Base-by-base conservation (phyloP, 2,888 invertebrate genomes). In the Trimorus sp. region DNA sequence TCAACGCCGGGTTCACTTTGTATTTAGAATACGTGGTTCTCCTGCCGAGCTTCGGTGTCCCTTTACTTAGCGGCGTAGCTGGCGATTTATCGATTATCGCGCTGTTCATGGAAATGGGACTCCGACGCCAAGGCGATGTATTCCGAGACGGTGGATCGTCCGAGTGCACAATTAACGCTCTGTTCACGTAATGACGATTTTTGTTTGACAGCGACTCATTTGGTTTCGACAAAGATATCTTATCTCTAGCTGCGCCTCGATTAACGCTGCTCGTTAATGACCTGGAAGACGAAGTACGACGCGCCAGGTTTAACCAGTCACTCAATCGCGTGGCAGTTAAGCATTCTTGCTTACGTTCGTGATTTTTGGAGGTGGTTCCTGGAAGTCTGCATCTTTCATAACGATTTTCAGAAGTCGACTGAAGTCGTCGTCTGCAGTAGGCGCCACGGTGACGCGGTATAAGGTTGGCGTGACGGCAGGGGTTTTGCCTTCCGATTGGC, bases 401-500 rank as follows among this genome's bases (percentile, higher is more conserved):
- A 26, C 4, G 26, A 26, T 26, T 26, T 1, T 26, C 26, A 26
- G 26, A 26, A 26, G 26, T 4, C 26, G 26, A 26, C 26, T 26
- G 26, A 3, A 76, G n/a, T 65, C 48, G n/a, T 65, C 48, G 9
- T 49, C 8, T 16, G 40, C 14, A 26, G 26, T 1, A 5, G 79
- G 54, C 53, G 65, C 75, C 7, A 84, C 14, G 0, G 85, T 85
- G 1, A 90, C 69, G 9, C 73, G 85, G 51, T 89, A 91, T 53
- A 85, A 84, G 3, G 87, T 86, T 7, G 89, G 86, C 0, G 87
- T 77, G 11, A 89, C 81, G 8, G 80, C 79, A 3, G 83, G 84
- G 0, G 83, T 84, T 6, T 82, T 77, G 0, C 36, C 12, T 6
- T 87, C 86, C 85, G 94, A 94, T 85, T 93, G 93, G 86, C 94